Conservation (phyloP, 2,797 vertebrate genomes). For the Amazonetta brasiliensis region DNA sequence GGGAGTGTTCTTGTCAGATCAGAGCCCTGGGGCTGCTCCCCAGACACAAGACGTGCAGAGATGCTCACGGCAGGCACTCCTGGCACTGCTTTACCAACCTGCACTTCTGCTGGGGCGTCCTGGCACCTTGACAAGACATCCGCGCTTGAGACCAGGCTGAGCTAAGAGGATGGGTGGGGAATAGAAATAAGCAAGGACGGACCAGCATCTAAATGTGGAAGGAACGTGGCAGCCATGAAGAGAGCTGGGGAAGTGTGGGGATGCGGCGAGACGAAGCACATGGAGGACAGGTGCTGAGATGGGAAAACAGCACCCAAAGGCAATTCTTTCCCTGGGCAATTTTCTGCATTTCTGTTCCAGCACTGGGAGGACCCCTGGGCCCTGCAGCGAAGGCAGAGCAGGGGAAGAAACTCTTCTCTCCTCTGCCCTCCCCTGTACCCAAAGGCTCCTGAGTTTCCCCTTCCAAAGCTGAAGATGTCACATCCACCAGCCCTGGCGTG, state of each 20-base stretch:
- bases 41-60: neutral
- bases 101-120: neutral
- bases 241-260: neutral
- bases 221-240: neutral
- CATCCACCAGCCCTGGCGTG: neutral
- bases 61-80: neutral
- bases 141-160: neutral
- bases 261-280: neutral
- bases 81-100: conserved; percentile 7
- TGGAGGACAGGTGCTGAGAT: neutral
- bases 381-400: neutral
- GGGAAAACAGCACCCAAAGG: neutral
- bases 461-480: neutral
- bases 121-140: conserved; percentile 35
- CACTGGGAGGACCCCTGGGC: neutral
- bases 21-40: neutral
- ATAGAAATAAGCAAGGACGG: conserved; percentile 40
- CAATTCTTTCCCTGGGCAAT: rapidly evolving
- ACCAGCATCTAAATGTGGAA: neutral
- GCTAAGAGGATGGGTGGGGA: conserved; percentile 14
- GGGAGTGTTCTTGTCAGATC: neutral
- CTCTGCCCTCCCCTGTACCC: neutral
- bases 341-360: neutral
- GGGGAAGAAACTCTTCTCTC: neutral
- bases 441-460: neutral